These are phyloP conservation scores for Acronicta alni DNA, from an alignment of 2,888 invertebrate genomes.

Conservation along the genomic window DNA sequence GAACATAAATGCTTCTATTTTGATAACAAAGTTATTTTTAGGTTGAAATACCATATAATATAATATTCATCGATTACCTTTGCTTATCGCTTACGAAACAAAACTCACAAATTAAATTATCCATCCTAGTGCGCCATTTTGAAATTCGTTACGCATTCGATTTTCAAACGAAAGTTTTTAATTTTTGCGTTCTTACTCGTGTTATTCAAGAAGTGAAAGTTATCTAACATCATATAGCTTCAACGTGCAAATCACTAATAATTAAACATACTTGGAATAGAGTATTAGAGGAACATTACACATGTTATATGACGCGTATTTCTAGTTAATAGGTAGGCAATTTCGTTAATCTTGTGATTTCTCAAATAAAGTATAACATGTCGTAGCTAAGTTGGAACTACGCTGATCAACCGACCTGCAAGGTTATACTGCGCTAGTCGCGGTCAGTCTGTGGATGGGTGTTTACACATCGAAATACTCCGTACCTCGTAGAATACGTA, in stretches of 20 bases:
- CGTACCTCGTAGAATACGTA: no score
- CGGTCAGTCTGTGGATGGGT: no score
- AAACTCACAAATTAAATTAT: conserved; percentile 15
- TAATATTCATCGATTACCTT: not conserved
- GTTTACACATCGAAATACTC: no score
- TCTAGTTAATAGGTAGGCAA: not conserved
- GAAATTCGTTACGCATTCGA: conserved; percentile 22
- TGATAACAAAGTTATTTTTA: not conserved
- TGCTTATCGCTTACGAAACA: not conserved
- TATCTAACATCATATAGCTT: conserved; percentile 18
- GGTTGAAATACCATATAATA: not conserved
- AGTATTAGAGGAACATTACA: conserved; percentile 35
- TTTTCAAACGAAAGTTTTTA: conserved; percentile 37
- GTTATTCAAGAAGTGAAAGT: conserved; percentile 41
- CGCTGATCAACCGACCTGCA: no score
- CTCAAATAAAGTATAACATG: no score
- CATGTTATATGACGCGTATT: conserved; percentile 35
- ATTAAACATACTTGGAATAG: conserved; percentile 43
- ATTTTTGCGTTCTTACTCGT: conserved; percentile 14
- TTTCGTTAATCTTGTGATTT: no score
- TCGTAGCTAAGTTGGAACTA: no score
- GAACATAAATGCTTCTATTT: not conserved
- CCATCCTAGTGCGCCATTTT: conserved; percentile 34
- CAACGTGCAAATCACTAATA: conserved; percentile 30
- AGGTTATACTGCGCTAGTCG: no score